phyloP scores from a whole-genome alignment of 2,888 invertebrate genomes.

The Tetragonula carbonaria region DNA sequence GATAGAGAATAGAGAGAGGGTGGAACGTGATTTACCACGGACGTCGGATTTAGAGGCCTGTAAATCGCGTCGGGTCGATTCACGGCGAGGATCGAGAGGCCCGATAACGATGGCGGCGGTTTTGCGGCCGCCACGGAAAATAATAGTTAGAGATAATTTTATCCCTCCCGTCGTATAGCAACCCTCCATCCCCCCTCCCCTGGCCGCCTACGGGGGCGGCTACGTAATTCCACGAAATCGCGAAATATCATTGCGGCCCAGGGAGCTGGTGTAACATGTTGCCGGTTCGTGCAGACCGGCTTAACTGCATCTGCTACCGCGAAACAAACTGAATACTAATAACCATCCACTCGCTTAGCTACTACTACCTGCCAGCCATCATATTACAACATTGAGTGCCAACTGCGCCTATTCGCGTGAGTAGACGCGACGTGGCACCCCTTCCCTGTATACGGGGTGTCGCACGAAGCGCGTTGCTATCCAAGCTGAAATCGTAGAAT shows the following conservation, averaged over 20 bases:
- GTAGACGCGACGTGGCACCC: conserved; percentile 16
- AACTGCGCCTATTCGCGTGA: conserved; percentile 64
- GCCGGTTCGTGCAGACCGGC: conserved; percentile 69
- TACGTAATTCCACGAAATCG: conserved; percentile 50
- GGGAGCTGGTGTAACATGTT: conserved; percentile 64
- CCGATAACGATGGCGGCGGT: conserved; percentile 29
- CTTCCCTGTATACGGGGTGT: not conserved
- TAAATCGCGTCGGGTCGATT: conserved; percentile 36
- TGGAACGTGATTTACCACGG: conserved; percentile 12
- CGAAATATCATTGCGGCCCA: conserved; percentile 60
- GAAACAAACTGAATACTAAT: conserved; percentile 82
- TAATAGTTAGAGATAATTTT: conserved; percentile 65
- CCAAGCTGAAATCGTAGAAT: too few relatives aligned
- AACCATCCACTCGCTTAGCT: conserved; percentile 63
- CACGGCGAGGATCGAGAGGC: conserved; percentile 4
- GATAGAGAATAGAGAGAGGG: not conserved
- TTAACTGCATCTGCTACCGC: conserved; percentile 80
- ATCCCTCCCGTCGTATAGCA: conserved; percentile 9
- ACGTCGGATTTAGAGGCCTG: conserved; percentile 10
- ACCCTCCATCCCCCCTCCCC: too few relatives aligned
- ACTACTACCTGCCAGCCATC: conserved; percentile 46
- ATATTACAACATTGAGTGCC: conserved; percentile 68
- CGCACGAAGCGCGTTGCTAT: not conserved
- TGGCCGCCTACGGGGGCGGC: not conserved
- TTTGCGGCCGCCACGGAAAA: conserved; percentile 27